Evolutionary conservation across 92 coral and sea anemone species (phyloP), one percentile per base, ranked within the genome.

Genomic region (Parazoanthus swiftii): DNA sequence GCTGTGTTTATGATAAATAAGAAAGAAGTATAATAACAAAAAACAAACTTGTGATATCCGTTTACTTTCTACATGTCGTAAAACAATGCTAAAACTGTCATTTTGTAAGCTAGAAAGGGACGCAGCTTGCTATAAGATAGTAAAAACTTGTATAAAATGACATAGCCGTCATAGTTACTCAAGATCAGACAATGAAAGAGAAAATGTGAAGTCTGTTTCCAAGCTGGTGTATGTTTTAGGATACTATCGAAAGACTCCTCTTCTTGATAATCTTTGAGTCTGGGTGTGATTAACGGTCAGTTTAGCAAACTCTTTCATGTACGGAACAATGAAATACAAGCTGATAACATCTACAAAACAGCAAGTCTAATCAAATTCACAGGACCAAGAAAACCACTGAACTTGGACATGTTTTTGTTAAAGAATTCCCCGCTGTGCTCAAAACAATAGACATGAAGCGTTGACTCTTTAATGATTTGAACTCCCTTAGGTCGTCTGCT

Each of bases 381-480:
- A 81, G 26, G 46, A 81, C 33, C 21, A 63, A 35, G 3, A 59
- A 21, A 81, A 25, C 36, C 85, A 36, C 73, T 80, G 68, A 80
- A 56, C 68, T 63, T 80, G 85, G 44, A 56, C 16, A 33, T 37
- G 43, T 80, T 80, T 80, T 81, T 23, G 85, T 81, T 81, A 81
- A 63, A 81, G 26, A 15, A 26, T 18, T 46, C n/a, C 85, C 85
- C 50, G 74, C 85, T 81, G 85, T 81, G 85, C 29, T 20, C n/a
- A 8, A 56, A 18, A 81, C 85, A 81, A 81, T 81, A 56, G 44
- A 54, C 29, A 13, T 66, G 73, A 81, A 81, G 35, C 85, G 51
- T 59, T 81, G 74, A 81, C 73, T 80, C 74, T 59, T 63, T 81
- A 81, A 81, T 58, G 73, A 81, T 21, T 11, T 81, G 74, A 33